Evolutionary conservation across 2,797 vertebrate genomes (phyloP), one percentile per base, ranked within the genome.

Genomic region (Schizopygopsis pylzovi): DNA sequence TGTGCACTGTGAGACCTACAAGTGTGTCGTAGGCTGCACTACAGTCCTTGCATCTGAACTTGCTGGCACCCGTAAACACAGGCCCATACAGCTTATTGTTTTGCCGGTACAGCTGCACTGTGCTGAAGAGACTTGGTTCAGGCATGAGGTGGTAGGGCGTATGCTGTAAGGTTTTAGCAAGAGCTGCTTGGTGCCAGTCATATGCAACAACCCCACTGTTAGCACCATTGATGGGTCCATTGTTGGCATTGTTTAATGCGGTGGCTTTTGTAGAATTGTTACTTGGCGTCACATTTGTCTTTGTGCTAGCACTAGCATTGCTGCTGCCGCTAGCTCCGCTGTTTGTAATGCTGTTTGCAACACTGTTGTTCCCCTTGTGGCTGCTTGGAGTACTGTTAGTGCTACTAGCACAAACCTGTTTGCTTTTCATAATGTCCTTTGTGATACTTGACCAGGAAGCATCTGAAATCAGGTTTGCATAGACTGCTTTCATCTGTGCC

Each of bases 1-100:
- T 99, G 94, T 99, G 98, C 89, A 99, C 98, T 0, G 98, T 99
- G 87, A 99, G 94, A 52, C 97, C 97, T 87, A 99, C 98, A 91
- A 99, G 93, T 0, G 98, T 99, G 94, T 99, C 98, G 7, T 99
- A 99, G 4, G 98, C 98, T 0, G 94, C 98, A 11, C 98, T 99
- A 91, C 98, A 99, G 94, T 99, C 98, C 94, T 98, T 98, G 94
- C 98, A 99, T 77, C 98, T 95, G 92, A 99, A 99, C 94, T 99
- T 99, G 91, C 98, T 99, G 90, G 98, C 98, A 2, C 98, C 98
- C 0, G 98, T 99, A 91, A 99, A 99, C 79, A 99, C 97, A 0
- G 98, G 97, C 80, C 98, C 98, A 2, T 98, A 99, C 1, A 99
- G 96, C 93, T 99, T 99, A 93, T 97, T 99, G 92, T 98, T 99